Evolutionary conservation across 2,888 invertebrate species (phyloP), one percentile per base, ranked within the genome.

Genomic region (Tachina grossa): DNA sequence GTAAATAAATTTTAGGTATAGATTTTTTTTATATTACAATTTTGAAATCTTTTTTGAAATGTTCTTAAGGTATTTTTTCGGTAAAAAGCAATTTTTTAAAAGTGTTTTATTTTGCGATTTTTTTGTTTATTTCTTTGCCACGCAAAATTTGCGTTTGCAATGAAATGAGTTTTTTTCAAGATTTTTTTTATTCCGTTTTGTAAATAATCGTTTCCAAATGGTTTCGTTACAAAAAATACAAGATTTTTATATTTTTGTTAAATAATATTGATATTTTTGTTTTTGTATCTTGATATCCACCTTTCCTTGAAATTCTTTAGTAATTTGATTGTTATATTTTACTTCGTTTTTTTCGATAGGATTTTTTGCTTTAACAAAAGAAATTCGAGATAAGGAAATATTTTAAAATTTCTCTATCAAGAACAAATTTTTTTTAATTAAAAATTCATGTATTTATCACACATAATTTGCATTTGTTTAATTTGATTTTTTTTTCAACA

Each of bases 391-490:
- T 51, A 61, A 61, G 31, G 3, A 43, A 65, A 19, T 63, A 14
- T 59, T 19, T 31, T 65, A 22, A 14, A 61, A 22, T 55, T 63
- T 61, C 47, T 78, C 61, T 65, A 85, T 83, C 69, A 83, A 79
- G 77, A 77, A 49, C 55, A 49, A 22, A 41, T 72, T 39, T 81
- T 65, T 31, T 66, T 39, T 88, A 87, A 89, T 87, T 89, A 88
- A 90, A 90, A 81, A 68, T 45, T 82, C 76, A 77, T 81, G 76
- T 74, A 77, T 79, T 91, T 92, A 92, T 92, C 92, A 92, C 92
- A 92, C 91, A 91, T 90, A 90, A 92, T 92, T 31, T 92, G 91
- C 91, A 92, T 91, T 89, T 89, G 89, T 89, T 89, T 87, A 68
- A 65, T 84, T 76, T 31, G 57, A 63, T 74, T 80, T 75, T 68